These are phyloP conservation scores for Patella ulyssiponensis DNA, from an alignment of 2,888 invertebrate species.

Conservation along the genomic window DNA sequence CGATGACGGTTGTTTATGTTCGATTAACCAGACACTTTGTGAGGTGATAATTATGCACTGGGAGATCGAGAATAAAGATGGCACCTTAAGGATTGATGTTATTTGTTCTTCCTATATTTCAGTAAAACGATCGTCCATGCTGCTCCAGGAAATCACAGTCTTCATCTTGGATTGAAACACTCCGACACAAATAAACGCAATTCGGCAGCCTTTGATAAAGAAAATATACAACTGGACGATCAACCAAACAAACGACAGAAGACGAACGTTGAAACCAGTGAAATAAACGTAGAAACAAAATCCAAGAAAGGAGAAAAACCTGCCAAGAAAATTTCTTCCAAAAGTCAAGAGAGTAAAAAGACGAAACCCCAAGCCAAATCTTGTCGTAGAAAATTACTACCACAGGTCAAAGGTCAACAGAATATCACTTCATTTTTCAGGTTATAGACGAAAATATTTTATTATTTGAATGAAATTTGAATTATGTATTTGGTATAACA, in stretches of 20 bases:
- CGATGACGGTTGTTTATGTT: no score
- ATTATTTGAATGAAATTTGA: no score
- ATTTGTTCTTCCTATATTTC: slow-evolving; percentile 27
- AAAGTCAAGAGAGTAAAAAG: slow-evolving; percentile 38
- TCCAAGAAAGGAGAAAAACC: background rate
- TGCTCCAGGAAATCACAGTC: slow-evolving; percentile 36
- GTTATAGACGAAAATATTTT: slow-evolving; percentile 28
- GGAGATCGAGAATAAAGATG: no score
- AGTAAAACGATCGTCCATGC: slow-evolving; percentile 59
- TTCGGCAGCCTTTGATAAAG: slow-evolving; percentile 40
- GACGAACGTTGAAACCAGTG: background rate
- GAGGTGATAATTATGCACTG: no score
- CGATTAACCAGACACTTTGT: no score
- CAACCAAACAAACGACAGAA: slow-evolving; percentile 17
- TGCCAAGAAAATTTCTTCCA: slow-evolving; percentile 13
- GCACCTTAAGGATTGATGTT: no score
- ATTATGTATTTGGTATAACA: no score
- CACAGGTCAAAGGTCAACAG: slow-evolving; percentile 61
- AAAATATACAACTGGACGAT: slow-evolving; percentile 34
- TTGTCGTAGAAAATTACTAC: slow-evolving; percentile 51
- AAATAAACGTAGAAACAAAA: background rate
- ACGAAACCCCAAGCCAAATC: slow-evolving; percentile 40
- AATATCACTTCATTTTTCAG: slow-evolving; percentile 52
- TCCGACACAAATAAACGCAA: slow-evolving; percentile 5
- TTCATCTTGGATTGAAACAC: slow-evolving; percentile 11